Conservation (phyloP, 2,113 vertebrate genomes). For the Dasypus novemcinctus region DNA sequence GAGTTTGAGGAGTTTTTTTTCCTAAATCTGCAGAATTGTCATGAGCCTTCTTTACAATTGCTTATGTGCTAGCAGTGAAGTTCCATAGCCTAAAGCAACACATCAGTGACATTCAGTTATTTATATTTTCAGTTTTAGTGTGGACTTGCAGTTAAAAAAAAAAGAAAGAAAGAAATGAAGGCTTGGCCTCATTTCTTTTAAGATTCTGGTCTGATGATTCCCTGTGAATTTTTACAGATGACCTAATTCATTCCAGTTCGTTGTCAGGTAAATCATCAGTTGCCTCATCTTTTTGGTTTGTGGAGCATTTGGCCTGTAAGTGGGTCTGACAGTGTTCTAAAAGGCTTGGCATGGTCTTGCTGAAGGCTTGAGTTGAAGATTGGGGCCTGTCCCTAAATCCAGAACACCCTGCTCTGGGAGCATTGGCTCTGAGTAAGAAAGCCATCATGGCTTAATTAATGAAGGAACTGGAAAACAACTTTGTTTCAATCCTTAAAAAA, state of each 20-base stretch:
- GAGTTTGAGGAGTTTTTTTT: not conserved
- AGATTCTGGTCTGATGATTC: conserved; percentile 58
- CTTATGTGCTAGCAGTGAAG: not conserved
- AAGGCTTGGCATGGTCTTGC: not conserved
- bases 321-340: not conserved
- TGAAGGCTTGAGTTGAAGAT: not conserved
- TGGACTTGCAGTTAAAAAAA: conserved; percentile 24
- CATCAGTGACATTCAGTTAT: conserved; percentile 12
- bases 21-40: not conserved
- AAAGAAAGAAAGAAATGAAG: conserved; percentile 19
- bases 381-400: not conserved
- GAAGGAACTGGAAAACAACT: not conserved
- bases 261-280: not conserved
- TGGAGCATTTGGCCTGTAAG: conserved; percentile 14
- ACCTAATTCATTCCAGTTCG: conserved; percentile 61
- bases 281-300: conserved; percentile 32
- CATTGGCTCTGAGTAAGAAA: not conserved
- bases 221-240: conserved; percentile 50
- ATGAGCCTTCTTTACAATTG: not conserved
- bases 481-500: not conserved
- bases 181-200: conserved; percentile 66
- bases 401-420: not conserved
- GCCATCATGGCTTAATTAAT: not conserved
- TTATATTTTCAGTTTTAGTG: conserved; percentile 53
- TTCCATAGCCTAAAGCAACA: not conserved